Evolutionary conservation across 2,113 vertebrate genomes (phyloP), one percentile per base, ranked within the genome.

Genomic region (Chaetura pelagica): DNA sequence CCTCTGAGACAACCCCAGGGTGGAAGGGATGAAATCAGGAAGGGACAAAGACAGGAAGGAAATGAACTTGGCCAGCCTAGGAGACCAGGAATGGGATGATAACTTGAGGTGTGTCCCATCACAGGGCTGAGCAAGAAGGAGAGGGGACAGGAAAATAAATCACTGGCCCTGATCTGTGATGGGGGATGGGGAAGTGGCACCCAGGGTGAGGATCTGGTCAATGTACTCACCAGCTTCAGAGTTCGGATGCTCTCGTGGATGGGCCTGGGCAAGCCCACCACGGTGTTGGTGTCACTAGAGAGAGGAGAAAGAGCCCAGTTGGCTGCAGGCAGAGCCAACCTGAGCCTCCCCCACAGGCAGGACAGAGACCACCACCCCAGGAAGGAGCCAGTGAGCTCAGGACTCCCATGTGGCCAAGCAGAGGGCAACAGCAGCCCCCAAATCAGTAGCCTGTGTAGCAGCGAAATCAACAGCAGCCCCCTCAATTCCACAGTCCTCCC

Each of bases 191-290:
- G 29, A 84, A 87, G 29, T 22, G 40, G 44, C 40, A 75, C 49
- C 12, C 57, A 23, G 27, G 14, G 32, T 66, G 48, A 51, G 52
- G 52, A 69, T 52, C 27, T n/a, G 9, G 6, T 10, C 9, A 4
- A 6, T 0, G 11, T 21, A 92, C 97, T 98, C 96, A 99, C 99
- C 99, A 98, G 98, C 90, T 99, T 99, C 92, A 99, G 97, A 38
- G 99, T 99, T 96, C 97, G 99, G 95, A 99, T 99, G 98, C 99
- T 99, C 95, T 99, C 99, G 0, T 99, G 99, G 97, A 99, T 99
- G 24, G 99, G 99, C 82, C 99, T 97, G 85, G 99, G 99, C 95
- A 99, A 97, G 13, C 99, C 99, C 83, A 99, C 99, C 77, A 99
- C 98, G 0, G 99, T 99, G 89, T 99, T 98, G 18, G 99, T 99